Evolutionary conservation across 1,140 invertebrate genomes (phyloP).

Genomic region (Bombus affinis): DNA sequence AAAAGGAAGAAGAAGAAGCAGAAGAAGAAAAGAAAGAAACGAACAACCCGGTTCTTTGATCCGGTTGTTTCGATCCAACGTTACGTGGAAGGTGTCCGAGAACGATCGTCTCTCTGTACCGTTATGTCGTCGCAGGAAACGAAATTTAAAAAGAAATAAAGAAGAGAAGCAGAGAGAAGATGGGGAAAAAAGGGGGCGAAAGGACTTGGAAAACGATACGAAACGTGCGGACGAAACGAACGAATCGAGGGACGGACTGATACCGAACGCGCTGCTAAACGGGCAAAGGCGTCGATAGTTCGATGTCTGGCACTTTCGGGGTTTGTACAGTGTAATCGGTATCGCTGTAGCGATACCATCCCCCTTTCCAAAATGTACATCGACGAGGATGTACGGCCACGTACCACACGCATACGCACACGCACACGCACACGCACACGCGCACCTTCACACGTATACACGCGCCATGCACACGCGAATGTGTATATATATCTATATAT

Average conservation of each 20-base stretch:
- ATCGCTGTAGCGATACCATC: background rate
- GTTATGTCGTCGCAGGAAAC: background rate
- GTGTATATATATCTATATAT: background rate
- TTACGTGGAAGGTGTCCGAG: background rate
- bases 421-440: background rate
- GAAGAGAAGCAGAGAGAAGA: too few species aligned
- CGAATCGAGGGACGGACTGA: background rate
- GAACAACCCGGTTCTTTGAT: background rate
- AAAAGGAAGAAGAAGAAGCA: background rate
- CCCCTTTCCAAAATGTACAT: slow-evolving; percentile 38
- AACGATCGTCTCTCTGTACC: background rate
- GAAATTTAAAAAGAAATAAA: background rate
- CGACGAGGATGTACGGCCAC: slow-evolving; percentile 9
- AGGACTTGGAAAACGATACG: background rate
- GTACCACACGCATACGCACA: background rate
- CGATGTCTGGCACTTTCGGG: background rate
- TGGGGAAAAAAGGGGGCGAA: too few species aligned
- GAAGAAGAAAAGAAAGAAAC: too few species aligned
- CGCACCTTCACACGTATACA: background rate
- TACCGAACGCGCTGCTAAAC: background rate
- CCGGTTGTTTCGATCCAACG: background rate
- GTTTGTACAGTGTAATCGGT: background rate
- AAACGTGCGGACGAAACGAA: background rate
- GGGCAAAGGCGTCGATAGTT: background rate
- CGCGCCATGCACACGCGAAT: slow-evolving; percentile 10